Base-by-base conservation (phyloP, 92 coral and sea anemone genomes). In the Epizoanthus ramosus region DNA sequence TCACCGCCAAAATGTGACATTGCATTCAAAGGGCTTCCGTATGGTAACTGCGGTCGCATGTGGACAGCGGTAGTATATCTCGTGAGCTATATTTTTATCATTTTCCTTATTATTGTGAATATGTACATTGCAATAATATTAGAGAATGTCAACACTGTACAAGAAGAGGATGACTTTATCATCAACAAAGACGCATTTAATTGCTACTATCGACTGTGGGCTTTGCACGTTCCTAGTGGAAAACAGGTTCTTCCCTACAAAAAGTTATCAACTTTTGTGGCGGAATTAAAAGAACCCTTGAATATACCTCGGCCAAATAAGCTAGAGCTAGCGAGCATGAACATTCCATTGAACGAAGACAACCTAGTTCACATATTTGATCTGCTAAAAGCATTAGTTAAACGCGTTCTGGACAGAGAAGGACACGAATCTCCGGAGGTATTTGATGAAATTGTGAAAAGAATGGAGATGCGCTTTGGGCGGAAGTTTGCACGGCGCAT, bases 41-140 rank as follows among this genome's bases (percentile, higher is more conserved):
- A 88, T 15, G 98, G 98, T 1, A 88, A 95, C 91, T 95, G 98
- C 66, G 98, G 98, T 3, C 86, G 86, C 41, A 88, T 91, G 23
- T 9, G 92, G 10, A 90, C 91, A 28, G 92, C 94, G 15, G 89
- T 88, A n/a, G 56, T 90, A 25, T 93, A 79, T 61, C 87, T 95
- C 39, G 93, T 94, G 31, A 89, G 92, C 25, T 95, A 91, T 63
- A 92, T 95, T 24, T 83, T 91, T 12, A 74, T 91, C 3, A 93
- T 94, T 22, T 93, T 91, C 83, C 79, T 95, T 63, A 94, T 91
- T 14, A 91, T 95, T 61, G 98, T 95, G 15, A 95, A 95, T 83
- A 93, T 95, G 94, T 91, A 95, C 91, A 95, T 95, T 71, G 98
- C 98, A 5, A 90, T 95, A 4, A 87, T 95, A 56, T 73, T 95